These are phyloP conservation scores for Semnopithecus entellus DNA, from an alignment of 2,113 vertebrate genomes.

Conservation along the genomic window DNA sequence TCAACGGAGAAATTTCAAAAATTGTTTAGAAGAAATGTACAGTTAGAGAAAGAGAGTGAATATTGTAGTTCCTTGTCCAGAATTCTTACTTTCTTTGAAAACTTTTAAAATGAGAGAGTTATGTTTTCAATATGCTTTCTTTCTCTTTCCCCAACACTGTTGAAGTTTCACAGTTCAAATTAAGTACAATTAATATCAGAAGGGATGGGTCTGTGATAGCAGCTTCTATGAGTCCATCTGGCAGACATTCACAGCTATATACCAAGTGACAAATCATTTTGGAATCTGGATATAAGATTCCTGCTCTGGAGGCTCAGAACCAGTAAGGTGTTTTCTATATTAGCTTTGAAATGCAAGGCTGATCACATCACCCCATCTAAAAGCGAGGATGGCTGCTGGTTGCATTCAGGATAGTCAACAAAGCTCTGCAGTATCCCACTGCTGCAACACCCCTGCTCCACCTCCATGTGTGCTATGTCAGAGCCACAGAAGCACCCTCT, in stretches of 20 bases:
- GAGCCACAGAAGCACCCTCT: neutral
- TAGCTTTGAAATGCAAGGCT: neutral
- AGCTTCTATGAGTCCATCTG: neutral
- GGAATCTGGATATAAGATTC: neutral
- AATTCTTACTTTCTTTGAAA: conserved; percentile 36
- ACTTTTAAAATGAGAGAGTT: conserved; percentile 50
- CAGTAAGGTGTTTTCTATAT: neutral
- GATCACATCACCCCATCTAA: neutral
- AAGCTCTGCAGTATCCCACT: neutral
- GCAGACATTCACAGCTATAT: neutral
- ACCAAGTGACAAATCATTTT: neutral
- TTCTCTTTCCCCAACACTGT: neutral
- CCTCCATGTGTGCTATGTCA: neutral
- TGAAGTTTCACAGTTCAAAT: neutral
- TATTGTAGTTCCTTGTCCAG: conserved; percentile 16
- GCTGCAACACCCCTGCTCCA: neutral
- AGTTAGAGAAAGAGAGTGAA: conserved; percentile 58
- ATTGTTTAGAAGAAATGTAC: conserved; percentile 69
- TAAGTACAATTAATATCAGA: conserved; percentile 27
- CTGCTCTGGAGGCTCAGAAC: neutral
- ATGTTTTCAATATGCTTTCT: neutral
- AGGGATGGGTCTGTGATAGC: neutral
- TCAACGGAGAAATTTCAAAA: conserved; percentile 70
- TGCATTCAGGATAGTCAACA: neutral
- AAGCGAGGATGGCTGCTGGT: neutral